Evolutionary conservation across 2,888 invertebrate species (phyloP).

Genomic region (Ashinkailepas kermadecensis): DNA sequence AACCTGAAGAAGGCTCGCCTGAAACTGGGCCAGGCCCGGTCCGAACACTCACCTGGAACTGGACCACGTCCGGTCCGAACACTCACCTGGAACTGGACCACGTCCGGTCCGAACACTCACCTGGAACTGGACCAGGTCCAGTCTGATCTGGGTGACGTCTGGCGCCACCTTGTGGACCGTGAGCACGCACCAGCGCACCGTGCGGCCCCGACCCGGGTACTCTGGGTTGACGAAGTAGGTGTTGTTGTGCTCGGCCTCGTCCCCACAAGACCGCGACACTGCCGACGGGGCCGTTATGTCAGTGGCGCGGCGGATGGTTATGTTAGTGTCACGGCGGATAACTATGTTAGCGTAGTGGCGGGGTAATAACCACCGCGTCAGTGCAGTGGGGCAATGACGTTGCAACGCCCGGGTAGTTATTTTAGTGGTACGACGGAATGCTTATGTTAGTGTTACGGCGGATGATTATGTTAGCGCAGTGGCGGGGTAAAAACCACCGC

Average conservation of each 20-base stretch:
- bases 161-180: conserved; percentile 58
- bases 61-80: too few relatives aligned
- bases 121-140: conserved; percentile 35
- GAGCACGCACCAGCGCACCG: conserved; percentile 64
- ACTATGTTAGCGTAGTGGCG: neutral
- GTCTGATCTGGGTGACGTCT: conserved; percentile 63
- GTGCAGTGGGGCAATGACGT: neutral
- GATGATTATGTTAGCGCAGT: too few relatives aligned
- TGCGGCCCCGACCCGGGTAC: conserved; percentile 62
- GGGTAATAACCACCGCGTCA: neutral
- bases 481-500: too few relatives aligned
- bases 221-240: conserved; percentile 76
- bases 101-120: neutral
- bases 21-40: too few relatives aligned
- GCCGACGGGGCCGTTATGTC: conserved; percentile 60
- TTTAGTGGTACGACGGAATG: too few relatives aligned
- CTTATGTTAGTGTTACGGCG: too few relatives aligned
- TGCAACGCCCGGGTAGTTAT: too few relatives aligned
- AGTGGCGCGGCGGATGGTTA: too few relatives aligned
- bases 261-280: conserved; percentile 70
- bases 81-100: too few relatives aligned
- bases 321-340: too few relatives aligned
- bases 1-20: too few relatives aligned
- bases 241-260: conserved; percentile 70
- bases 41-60: too few relatives aligned